phyloP scores from a whole-genome alignment of 2,113 vertebrate genomes.

The Rhombomys opimus region DNA sequence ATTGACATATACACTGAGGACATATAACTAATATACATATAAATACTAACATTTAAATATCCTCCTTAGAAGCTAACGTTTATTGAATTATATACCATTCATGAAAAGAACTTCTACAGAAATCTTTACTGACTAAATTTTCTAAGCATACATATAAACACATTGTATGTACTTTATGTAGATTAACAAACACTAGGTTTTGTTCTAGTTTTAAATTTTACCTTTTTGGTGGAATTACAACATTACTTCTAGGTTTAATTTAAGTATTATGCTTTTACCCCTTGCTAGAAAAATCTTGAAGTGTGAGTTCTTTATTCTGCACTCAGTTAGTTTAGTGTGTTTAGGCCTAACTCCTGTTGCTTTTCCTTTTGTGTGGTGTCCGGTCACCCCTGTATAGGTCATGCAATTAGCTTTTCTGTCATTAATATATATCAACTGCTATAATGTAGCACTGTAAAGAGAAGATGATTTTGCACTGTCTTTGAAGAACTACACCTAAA shows the following conservation, averaged over 20 bases:
- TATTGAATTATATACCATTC: constrained; percentile 37
- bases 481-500: background rate
- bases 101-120: constrained; percentile 23
- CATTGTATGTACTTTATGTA: background rate
- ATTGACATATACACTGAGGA: background rate
- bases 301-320: background rate
- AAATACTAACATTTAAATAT: constrained; percentile 37
- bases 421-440: background rate
- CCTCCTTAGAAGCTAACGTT: constrained; percentile 48
- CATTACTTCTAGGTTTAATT: background rate
- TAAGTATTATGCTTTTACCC: background rate
- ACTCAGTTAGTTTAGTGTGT: background rate
- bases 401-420: constrained; percentile 32
- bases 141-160: background rate
- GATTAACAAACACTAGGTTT: background rate
- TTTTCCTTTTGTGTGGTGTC: constrained; percentile 30
- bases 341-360: background rate
- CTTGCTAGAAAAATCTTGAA: background rate
- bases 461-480: background rate
- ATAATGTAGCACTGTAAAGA: background rate
- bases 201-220: constrained; percentile 43
- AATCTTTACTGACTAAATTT: constrained; percentile 41
- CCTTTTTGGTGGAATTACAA: constrained; percentile 17
- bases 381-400: background rate
- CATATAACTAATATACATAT: background rate